A percentile compares a stretch with the other conserved stretches of the same genome.
These are phyloP conservation scores for Bucorvus abyssinicus DNA, from an alignment of 2,797 vertebrate genomes.

Conservation along the genomic window DNA sequence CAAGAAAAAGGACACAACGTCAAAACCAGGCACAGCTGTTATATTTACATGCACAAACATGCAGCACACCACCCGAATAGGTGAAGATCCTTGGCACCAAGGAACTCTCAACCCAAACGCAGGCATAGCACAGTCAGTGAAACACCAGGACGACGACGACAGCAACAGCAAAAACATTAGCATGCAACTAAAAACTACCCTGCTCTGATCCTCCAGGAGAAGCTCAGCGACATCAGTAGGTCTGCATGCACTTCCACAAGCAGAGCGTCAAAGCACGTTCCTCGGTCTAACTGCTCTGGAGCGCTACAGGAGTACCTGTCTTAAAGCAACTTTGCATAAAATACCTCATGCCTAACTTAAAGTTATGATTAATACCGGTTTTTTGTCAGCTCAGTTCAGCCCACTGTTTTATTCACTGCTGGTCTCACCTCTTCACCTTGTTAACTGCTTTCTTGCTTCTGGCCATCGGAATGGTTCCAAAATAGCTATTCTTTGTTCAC, in stretches of 20 bases:
- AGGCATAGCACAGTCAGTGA: background rate
- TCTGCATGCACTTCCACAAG: background rate
- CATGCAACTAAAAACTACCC: background rate
- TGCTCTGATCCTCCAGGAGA: background rate
- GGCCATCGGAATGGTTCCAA: background rate
- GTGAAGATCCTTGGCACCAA: background rate
- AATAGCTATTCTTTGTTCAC: slow-evolving; percentile 17
- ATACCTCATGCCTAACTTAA: background rate
- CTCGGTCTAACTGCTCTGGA: background rate
- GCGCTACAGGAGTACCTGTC: background rate
- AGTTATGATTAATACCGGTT: background rate
- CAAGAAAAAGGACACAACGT: background rate
- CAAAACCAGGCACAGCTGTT: background rate
- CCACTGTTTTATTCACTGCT: background rate
- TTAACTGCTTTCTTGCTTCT: slow-evolving; percentile 43
- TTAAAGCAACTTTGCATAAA: background rate
- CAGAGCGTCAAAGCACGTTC: background rate
- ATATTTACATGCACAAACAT: background rate
- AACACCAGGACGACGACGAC: background rate
- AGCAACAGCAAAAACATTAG: background rate
- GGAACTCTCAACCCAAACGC: background rate
- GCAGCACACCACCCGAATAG: background rate
- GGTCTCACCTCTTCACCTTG: slow-evolving; percentile 25
- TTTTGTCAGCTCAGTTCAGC: background rate
- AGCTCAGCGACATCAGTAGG: background rate